These are phyloP conservation scores for Eristalis pertinax DNA, from an alignment of 2,888 invertebrate species.

Conservation along the genomic window DNA sequence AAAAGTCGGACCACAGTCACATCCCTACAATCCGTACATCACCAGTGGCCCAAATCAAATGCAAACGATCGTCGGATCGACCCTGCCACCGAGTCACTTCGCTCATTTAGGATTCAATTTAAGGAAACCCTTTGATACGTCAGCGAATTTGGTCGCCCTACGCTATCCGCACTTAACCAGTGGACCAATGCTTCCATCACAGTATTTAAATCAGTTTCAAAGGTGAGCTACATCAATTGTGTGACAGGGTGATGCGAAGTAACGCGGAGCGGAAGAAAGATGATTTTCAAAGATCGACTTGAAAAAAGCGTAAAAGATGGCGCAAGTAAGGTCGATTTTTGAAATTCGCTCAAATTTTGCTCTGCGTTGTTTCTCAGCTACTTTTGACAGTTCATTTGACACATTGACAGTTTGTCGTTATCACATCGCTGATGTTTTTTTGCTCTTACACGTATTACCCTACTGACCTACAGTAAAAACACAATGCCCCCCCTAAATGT, in stretches of 20 bases:
- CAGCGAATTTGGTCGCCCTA: slow-evolving; percentile 86
- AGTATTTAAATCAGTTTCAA: slow-evolving; percentile 84
- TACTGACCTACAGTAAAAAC: too few species aligned
- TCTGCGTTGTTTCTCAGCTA: too few species aligned
- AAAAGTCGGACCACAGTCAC: slow-evolving; percentile 94
- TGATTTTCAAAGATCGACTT: too few species aligned
- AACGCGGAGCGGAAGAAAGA: too few species aligned
- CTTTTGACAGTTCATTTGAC: neutral
- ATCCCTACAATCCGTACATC: slow-evolving; percentile 94
- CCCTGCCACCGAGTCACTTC: slow-evolving; percentile 90
- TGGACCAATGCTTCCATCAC: slow-evolving; percentile 83
- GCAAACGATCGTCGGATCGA: slow-evolving; percentile 87
- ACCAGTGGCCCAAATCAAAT: slow-evolving; percentile 86
- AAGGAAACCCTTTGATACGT: slow-evolving; percentile 87
- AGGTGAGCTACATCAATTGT: slow-evolving; percentile 76
- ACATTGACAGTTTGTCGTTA: too few species aligned
- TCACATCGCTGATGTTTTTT: too few species aligned
- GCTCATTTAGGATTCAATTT: slow-evolving; percentile 89
- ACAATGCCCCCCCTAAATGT: neutral
- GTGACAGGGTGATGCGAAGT: too few species aligned
- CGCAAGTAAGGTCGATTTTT: too few species aligned
- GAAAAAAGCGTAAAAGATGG: too few species aligned
- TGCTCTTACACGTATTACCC: too few species aligned
- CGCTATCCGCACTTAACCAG: slow-evolving; percentile 85
- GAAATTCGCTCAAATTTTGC: too few species aligned